A percentile compares a stretch with the other conserved stretches of the same genome.
Conservation (phyloP, 2,797 vertebrate species). For the Karalla daura region DNA sequence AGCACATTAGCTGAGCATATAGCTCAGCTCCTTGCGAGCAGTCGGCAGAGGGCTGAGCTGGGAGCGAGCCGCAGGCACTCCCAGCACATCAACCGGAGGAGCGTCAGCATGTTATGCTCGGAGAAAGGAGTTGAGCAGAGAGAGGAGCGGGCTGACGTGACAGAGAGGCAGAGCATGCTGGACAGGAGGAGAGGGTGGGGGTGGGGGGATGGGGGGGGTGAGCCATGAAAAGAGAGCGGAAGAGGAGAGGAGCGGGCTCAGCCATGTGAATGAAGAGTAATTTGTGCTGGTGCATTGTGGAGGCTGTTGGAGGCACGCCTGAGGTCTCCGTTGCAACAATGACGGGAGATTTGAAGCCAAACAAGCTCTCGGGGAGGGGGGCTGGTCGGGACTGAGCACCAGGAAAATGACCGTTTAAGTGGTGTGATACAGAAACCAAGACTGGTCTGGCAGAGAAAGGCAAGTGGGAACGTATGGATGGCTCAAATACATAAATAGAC, state of each 20-base stretch:
- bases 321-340: slow-evolving; percentile 52
- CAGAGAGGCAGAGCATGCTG: slow-evolving; percentile 10
- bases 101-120: slow-evolving; percentile 43
- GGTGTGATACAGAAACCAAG: no score
- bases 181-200: background rate
- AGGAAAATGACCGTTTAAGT: no score
- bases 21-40: slow-evolving; percentile 26
- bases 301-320: slow-evolving; percentile 60
- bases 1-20: slow-evolving; percentile 57
- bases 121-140: slow-evolving; percentile 24
- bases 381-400: background rate
- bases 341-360: slow-evolving; percentile 39
- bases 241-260: slow-evolving; percentile 14
- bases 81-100: slow-evolving; percentile 27
- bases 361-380: slow-evolving; percentile 7
- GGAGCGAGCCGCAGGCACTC: slow-evolving; percentile 41
- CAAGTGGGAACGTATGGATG: no score
- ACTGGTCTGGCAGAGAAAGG: no score
- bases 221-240: slow-evolving; percentile 21
- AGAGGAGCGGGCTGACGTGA: slow-evolving; percentile 41
- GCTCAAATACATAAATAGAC: no score
- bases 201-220: background rate
- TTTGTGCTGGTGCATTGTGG: slow-evolving; percentile 69
- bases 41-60: slow-evolving; percentile 6
- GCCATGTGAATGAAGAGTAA: slow-evolving; percentile 63